phyloP scores from a whole-genome alignment of 1,140 invertebrate species.

The Sinonovacula constricta region DNA sequence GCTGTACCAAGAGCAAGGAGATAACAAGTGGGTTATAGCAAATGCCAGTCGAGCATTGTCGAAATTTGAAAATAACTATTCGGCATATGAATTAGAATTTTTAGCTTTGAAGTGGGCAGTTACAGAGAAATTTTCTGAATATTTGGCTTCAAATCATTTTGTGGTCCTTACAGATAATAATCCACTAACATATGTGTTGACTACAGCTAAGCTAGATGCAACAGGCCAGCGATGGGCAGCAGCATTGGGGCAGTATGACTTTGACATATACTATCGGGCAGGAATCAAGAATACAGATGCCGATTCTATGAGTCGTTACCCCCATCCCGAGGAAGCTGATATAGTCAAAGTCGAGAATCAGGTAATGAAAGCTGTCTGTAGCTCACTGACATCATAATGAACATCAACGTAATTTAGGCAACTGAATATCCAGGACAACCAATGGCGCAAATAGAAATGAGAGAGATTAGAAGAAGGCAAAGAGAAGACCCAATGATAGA shows the following conservation, averaged over 20 bases:
- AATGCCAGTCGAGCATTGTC: constrained; percentile 40
- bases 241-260: constrained; percentile 3
- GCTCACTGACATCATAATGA: neutral
- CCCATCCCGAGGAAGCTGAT: neutral
- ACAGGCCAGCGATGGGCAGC: constrained; percentile 35
- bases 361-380: no score
- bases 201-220: constrained; percentile 33
- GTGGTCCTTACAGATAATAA: constrained; percentile 48
- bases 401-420: neutral
- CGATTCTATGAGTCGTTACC: constrained; percentile 18
- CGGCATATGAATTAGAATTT: constrained; percentile 36
- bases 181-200: constrained; percentile 39
- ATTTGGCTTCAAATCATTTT: constrained; percentile 40
- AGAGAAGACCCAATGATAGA: neutral
- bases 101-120: constrained; percentile 40
- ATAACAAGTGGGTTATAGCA: constrained; percentile 53
- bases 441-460: neutral
- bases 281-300: constrained; percentile 40
- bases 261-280: constrained; percentile 27
- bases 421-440: neutral
- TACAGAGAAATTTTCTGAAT: constrained; percentile 45
- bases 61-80: constrained; percentile 49
- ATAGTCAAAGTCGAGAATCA: neutral
- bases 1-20: constrained; percentile 59
- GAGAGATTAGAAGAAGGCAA: neutral